Base-by-base conservation (phyloP, 1,140 invertebrate species). In the Aphaenogaster rudis region DNA sequence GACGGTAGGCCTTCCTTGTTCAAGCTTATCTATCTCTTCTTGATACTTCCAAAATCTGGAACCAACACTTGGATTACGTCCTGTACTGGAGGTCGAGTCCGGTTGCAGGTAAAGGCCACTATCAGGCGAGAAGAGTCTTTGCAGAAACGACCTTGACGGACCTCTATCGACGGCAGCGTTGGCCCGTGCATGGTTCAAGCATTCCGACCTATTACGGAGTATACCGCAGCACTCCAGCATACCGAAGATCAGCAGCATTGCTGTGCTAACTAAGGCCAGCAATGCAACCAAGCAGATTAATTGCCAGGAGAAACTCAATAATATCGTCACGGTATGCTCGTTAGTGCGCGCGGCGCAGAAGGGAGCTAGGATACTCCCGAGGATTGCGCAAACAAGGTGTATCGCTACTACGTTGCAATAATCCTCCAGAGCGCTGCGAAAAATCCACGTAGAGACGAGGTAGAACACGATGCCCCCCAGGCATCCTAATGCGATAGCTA, bases 401-500 rank as follows among this genome's bases (percentile, higher is more conserved):
- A 88, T 87, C 0, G 90, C 88, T 13, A 92, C 21, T 3, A 92
- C 80, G 45, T 94, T 93, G 74, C 93, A 94, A 39, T 93, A 93
- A 71, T 93, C 93, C 54, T 94, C 93, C 8, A 94, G 61, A 0
- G 90, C 86, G 45, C 88, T 93, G 48, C 52, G 52, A 71, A 93
- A 93, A 3, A 94, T 64, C n/a, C 64, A 17, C 79, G 80, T 90
- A 1, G 93, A 88, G 2, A 88, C 42, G 9, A 92, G 33, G 21
- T 91, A 92, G 66, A 91, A 92, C 2, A 91, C 17, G 0, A 93
- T 28, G 11, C 93, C 93, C 59, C 86, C 88, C 17, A 59, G 21
- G 13, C 59, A 87, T 8, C 89, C 92, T 28, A 93, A 17, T 9
- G 15, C 63, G 17, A 93, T 63, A 13, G 89, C 72, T 11, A 69